These are phyloP conservation scores for Oxycera nigricornis DNA, from an alignment of 2,888 invertebrate species.

Conservation along the genomic window DNA sequence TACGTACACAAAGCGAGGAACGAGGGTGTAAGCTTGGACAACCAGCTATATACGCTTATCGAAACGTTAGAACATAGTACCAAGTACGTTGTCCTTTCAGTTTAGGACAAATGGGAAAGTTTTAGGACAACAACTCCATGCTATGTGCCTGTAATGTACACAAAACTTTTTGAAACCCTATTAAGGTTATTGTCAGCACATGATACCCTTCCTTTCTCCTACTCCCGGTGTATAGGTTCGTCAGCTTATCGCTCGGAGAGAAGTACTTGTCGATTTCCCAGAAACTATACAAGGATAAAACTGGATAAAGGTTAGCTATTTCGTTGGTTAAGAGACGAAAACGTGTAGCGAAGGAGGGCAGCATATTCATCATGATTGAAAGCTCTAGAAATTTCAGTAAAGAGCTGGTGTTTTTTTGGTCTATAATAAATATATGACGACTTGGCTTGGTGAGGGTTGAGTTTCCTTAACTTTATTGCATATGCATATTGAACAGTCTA, in stretches of 20 bases:
- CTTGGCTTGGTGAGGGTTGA: neutral
- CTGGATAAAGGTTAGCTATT: neutral
- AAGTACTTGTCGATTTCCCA: neutral
- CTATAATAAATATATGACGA: neutral
- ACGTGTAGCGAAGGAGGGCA: neutral
- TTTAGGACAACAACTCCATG: conserved; percentile 1
- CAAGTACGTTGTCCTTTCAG: neutral
- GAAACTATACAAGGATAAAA: neutral
- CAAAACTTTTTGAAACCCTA: conserved; percentile 30
- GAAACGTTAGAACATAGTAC: neutral
- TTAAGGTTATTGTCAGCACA: neutral
- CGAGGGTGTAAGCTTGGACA: neutral
- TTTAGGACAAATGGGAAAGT: conserved; percentile 13
- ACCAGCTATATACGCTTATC: neutral
- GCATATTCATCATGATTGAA: neutral
- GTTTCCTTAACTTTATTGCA: no score
- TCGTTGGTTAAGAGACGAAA: neutral
- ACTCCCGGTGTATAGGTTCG: neutral
- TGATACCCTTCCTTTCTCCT: neutral
- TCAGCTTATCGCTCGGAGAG: neutral
- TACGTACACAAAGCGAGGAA: neutral
- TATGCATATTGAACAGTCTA: neutral
- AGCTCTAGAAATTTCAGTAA: neutral
- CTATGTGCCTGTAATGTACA: conserved; percentile 5
- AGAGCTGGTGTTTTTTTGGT: neutral